phyloP scores from a whole-genome alignment of 2,113 vertebrate species.

The Leptosomus discolor region DNA sequence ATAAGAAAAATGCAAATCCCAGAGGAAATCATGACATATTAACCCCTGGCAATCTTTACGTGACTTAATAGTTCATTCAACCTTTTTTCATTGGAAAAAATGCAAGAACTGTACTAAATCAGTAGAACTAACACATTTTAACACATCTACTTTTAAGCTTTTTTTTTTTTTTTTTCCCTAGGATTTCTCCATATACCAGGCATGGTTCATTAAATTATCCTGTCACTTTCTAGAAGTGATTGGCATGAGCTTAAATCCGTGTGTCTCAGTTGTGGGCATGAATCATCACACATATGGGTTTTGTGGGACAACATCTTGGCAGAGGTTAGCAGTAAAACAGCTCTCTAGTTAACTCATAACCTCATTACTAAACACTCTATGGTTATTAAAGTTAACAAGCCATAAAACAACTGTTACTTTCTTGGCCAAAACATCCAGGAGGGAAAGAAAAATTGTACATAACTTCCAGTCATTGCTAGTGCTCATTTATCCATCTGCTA shows the following conservation, averaged over 20 bases:
- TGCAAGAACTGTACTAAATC: background rate
- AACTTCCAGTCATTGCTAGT: background rate
- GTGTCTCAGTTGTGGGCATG: conserved; percentile 15
- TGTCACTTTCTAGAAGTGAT: conserved; percentile 5
- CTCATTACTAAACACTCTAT: background rate
- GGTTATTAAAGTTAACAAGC: background rate
- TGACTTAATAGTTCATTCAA: background rate
- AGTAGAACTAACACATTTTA: conserved; percentile 4
- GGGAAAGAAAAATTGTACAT: background rate
- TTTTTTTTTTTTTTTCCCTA: background rate
- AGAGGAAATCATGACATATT: conserved; percentile 27
- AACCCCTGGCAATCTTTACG: conserved; percentile 8
- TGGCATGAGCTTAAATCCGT: conserved; percentile 13
- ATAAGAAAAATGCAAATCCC: conserved; percentile 57
- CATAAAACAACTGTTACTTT: background rate
- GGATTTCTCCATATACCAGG: background rate
- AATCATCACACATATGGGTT: background rate
- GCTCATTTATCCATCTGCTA: background rate
- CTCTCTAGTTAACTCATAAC: background rate
- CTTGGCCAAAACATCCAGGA: background rate
- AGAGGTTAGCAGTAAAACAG: background rate
- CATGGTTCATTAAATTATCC: background rate
- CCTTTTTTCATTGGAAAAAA: background rate
- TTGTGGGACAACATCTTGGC: conserved; percentile 11
- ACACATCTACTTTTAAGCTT: background rate